Conservation (phyloP, 2,797 vertebrate genomes). For the Oreonectes daqikongensis region DNA sequence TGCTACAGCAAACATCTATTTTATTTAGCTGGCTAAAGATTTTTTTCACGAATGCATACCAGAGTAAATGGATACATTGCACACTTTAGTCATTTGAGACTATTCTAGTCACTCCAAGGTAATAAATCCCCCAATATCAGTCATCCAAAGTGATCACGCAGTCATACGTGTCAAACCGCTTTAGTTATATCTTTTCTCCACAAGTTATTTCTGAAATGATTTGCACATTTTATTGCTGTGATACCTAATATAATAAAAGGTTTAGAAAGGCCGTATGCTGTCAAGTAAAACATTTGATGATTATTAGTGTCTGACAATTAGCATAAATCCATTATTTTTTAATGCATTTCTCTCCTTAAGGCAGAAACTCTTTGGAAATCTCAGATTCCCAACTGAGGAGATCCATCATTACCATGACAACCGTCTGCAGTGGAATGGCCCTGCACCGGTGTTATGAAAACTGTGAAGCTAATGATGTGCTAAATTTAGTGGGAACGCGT, state of each 20-base stretch:
- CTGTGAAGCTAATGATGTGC: constrained; percentile 73
- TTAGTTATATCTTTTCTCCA: no score
- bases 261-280: background rate
- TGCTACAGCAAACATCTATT: no score
- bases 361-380: constrained; percentile 7
- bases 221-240: background rate
- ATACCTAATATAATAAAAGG: background rate
- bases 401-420: constrained; percentile 69
- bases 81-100: no score
- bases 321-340: background rate
- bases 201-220: background rate
- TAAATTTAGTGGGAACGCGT: constrained; percentile 70
- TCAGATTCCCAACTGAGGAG: constrained; percentile 24
- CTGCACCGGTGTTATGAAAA: constrained; percentile 68
- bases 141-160: no score
- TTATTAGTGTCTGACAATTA: background rate
- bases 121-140: no score
- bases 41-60: no score
- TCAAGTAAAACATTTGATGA: background rate
- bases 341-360: background rate
- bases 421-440: constrained; percentile 62
- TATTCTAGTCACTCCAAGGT: no score
- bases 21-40: no score
- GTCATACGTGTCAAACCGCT: no score
- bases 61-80: no score